Base-by-base conservation (phyloP, 1,140 invertebrate genomes). In the Hormaphis cornu region DNA sequence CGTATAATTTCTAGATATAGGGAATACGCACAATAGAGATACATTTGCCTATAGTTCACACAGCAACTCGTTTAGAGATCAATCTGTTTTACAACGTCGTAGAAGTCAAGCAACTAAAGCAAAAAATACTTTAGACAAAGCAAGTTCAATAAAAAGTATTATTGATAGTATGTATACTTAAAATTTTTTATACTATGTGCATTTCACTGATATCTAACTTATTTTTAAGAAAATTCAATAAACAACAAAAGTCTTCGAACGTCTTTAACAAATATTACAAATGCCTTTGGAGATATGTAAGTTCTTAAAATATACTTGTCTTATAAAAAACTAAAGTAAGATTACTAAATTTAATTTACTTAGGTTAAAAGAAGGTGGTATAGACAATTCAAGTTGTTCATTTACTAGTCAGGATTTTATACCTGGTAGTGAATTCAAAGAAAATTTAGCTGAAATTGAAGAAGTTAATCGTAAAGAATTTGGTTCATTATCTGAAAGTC, bases 401-500 rank as follows among this genome's bases (percentile, higher is more conserved):
- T 35, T 66, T 24, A 50, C 44, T 14, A 50, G 26, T 66, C 18
- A 48, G 8, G 44, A 50, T 48, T 66, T 66, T 22, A 66, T 66
- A 35, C 24, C 20, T 22, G 61, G 61, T 50, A 66, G n/a, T 48
- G 61, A 66, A 3, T 66, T 66, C 33, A 66, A 66, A 35, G 61
- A 66, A 66, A 66, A 66, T 35, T 48, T 66, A 66, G 44, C 18
- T 14, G 44, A 66, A 66, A 66, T 48, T 50, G 61, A 66, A 66
- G 61, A 66, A 16, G 18, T 50, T 35, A 66, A 66, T 12, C 40
- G 61, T 2, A 66, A 35, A 50, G 61, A 66, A 48, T 66, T 33
- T 50, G 61, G 61, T 1, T 66, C 61, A 50, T 33, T 66, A 35
- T 66, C 61, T 33, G 61, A 66, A 35, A 66, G 61, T 46, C 61